These are phyloP conservation scores for Volucella zonaria DNA, from an alignment of 2,888 invertebrate genomes.

Conservation along the genomic window DNA sequence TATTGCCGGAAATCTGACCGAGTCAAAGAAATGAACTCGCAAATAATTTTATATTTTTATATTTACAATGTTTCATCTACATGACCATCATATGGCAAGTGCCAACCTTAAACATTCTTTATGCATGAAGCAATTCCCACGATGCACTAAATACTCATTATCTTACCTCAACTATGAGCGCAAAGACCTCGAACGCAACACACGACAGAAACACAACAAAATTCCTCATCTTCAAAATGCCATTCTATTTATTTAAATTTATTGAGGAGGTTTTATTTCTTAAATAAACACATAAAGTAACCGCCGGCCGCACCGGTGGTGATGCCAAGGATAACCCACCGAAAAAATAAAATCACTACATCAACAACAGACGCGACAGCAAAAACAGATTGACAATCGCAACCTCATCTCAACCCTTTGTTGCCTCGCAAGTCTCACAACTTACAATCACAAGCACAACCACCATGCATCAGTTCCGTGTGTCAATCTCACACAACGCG, in stretches of 20 bases:
- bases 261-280: constrained; percentile 49
- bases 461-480: background rate
- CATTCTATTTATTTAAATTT: constrained; percentile 65
- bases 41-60: too few species aligned
- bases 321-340: constrained; percentile 44
- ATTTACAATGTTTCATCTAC: constrained; percentile 1
- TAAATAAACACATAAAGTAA: constrained; percentile 48
- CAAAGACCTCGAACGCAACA: constrained; percentile 37
- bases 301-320: background rate
- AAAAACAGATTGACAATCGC: constrained; percentile 3
- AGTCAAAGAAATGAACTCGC: too few species aligned
- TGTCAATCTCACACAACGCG: constrained; percentile 15
- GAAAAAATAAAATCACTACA: constrained; percentile 13
- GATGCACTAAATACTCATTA: constrained; percentile 23
- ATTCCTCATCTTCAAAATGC: constrained; percentile 44
- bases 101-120: constrained; percentile 38
- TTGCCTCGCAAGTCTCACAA: background rate
- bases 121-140: constrained; percentile 39
- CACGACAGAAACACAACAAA: constrained; percentile 24
- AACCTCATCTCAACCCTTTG: constrained; percentile 32
- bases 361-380: background rate
- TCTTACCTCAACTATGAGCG: background rate
- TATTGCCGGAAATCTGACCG: too few species aligned
- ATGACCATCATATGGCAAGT: background rate
- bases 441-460: too few species aligned